Conservation (phyloP, 2,888 invertebrate genomes). For the Papilio demoleus region DNA sequence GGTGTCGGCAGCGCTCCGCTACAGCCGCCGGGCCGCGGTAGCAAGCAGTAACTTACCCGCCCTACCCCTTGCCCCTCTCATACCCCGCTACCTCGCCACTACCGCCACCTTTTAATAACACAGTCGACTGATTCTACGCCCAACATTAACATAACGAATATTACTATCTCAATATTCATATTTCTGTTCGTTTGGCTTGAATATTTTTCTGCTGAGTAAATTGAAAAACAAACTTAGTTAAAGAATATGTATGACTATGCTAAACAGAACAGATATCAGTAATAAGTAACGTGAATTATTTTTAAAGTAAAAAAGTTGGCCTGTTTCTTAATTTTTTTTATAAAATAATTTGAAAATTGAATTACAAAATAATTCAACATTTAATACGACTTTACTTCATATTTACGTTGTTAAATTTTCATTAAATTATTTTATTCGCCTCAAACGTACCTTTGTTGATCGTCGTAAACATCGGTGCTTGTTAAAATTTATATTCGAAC, state of each 20-base stretch:
- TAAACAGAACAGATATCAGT: not conserved
- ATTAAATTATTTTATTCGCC: constrained; percentile 1
- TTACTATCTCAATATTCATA: constrained; percentile 56
- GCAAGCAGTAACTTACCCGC: constrained; percentile 66
- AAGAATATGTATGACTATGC: not conserved
- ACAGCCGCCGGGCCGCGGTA: constrained; percentile 49
- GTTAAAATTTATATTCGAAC: constrained; percentile 32
- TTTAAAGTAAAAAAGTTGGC: too few species aligned
- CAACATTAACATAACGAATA: constrained; percentile 74
- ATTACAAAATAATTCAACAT: too few species aligned
- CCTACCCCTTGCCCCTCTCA: constrained; percentile 62
- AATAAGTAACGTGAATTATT: not conserved
- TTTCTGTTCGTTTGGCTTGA: constrained; percentile 32
- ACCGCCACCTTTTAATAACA: constrained; percentile 77
- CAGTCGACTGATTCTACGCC: constrained; percentile 74
- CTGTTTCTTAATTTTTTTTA: not conserved
- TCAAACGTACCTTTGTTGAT: constrained; percentile 1
- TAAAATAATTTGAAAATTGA: too few species aligned
- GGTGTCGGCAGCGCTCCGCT: constrained; percentile 44
- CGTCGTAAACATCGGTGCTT: constrained; percentile 19
- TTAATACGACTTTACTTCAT: not conserved
- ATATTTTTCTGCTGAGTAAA: constrained; percentile 19
- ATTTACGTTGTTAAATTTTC: not conserved
- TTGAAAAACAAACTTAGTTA: constrained; percentile 5
- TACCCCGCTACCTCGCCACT: constrained; percentile 57